Evolutionary conservation across 2,113 vertebrate genomes (phyloP), one percentile per base, ranked within the genome.

Genomic region (Colius striatus): DNA sequence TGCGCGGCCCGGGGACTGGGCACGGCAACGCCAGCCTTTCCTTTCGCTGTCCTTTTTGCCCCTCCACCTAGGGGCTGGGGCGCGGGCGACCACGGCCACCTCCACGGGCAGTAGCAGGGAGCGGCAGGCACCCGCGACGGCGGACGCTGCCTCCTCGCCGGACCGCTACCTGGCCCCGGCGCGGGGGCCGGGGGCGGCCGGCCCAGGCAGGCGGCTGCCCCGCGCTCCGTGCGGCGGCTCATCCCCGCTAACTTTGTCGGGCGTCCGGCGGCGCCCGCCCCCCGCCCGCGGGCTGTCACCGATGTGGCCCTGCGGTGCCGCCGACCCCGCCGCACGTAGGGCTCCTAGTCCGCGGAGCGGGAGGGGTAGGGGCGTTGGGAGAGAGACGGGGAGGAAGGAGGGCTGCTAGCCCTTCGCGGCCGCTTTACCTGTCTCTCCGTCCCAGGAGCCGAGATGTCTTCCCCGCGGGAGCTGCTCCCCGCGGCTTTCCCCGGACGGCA

Each of bases 371-470:
- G 53, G 23, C 63, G 26, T 63, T 54, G 34, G 67, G 57, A 80
- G 58, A 10, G 55, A 61, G 9, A 12, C 32, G 13, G 66, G 38
- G 43, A 63, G 51, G 47, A 75, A 80, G 29, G 16, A 87, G 63
- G 55, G 26, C 10, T 32, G 62, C 66, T 14, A 45, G 57, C 25
- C 17, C 25, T 48, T 38, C 36, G 25, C 54, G 54, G 71, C 54
- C 20, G 21, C 43, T 53, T 92, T 95, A 95, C 95, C 95, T 96
- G 92, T 66, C 27, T 90, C n/a, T 72, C 29, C 5, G 68, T 62
- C 63, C 45, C 71, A 15, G 57, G 18, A 41, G 74, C 67, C 30
- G 74, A 53, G 34, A 70, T 53, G 19, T 47, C 55, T 50, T 84
- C 14, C 58, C 58, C 65, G 16, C 26, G 34, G 55, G 27, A 48